Evolutionary conservation across 2,797 vertebrate species (phyloP).

Genomic region (Chaetodon trifasciatus): DNA sequence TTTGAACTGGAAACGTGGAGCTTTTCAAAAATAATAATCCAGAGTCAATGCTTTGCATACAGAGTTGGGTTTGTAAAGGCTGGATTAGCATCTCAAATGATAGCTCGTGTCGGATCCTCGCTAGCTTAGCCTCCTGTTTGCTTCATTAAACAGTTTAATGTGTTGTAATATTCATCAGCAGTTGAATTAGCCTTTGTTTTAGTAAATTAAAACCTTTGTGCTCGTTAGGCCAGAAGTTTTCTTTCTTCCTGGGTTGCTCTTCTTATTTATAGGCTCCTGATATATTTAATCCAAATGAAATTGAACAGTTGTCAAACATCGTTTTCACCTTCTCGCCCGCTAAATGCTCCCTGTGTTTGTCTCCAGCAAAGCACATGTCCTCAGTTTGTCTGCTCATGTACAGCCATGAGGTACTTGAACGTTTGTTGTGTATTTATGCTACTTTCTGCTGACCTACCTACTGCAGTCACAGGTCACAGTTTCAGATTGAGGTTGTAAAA

Average conservation of each 20-base stretch:
- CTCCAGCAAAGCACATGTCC: too few relatives aligned
- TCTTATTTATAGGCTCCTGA: too few relatives aligned
- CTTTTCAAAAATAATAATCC: neutral
- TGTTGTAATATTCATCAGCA: neutral
- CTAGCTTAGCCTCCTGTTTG: conserved; percentile 13
- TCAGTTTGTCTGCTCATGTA: too few relatives aligned
- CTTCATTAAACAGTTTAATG: neutral
- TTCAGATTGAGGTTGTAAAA: neutral
- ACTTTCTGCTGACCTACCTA: neutral
- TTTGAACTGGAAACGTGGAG: conserved; percentile 45
- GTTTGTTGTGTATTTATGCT: neutral
- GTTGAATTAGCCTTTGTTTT: conserved; percentile 6
- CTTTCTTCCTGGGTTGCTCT: too few relatives aligned
- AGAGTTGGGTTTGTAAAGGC: neutral
- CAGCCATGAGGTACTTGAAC: neutral
- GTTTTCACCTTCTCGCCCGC: neutral
- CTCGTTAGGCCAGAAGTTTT: neutral
- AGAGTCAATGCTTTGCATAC: neutral
- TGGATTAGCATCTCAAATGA: neutral
- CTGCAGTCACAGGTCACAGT: neutral
- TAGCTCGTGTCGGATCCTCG: neutral
- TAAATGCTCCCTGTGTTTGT: neutral
- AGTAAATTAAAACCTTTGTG: neutral
- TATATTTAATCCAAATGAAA: too few relatives aligned
- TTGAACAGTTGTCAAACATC: neutral